Conservation (phyloP, 2,888 invertebrate genomes). For the Lasioglossum lativentre region DNA sequence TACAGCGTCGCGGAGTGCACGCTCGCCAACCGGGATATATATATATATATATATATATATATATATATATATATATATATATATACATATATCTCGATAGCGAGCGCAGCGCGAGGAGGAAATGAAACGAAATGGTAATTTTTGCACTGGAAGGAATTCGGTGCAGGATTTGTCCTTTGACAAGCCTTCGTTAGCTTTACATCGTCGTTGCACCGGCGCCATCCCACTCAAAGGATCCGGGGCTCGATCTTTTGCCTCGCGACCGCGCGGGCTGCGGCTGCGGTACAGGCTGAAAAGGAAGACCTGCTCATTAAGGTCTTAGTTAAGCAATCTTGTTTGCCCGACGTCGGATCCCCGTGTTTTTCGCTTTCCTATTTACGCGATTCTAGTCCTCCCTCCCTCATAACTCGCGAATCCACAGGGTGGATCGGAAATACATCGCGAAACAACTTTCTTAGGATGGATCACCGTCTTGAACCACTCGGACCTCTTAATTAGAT, state of each 20-base stretch:
- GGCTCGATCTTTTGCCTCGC: conserved; percentile 48
- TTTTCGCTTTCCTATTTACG: conserved; percentile 38
- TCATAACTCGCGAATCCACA: conserved; percentile 33
- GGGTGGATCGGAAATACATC: not conserved
- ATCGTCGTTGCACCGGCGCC: conserved; percentile 50
- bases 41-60: not conserved
- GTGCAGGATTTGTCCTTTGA: conserved; percentile 61
- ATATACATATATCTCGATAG: not conserved
- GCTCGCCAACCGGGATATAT: not conserved
- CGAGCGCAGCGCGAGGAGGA: conserved; percentile 21
- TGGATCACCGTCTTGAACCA: not conserved
- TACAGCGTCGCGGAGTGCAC: not conserved
- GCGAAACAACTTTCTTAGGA: not conserved
- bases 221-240: conserved; percentile 60
- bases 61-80: not conserved
- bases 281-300: conserved; percentile 59
- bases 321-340: conserved; percentile 69
- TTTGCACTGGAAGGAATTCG: conserved; percentile 40
- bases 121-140: conserved; percentile 55
- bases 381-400: conserved; percentile 31
- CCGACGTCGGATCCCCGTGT: conserved; percentile 33
- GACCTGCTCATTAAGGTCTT: conserved; percentile 72
- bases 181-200: conserved; percentile 71
- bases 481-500: not conserved
- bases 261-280: conserved; percentile 22